Evolutionary conservation across 2,113 vertebrate species (phyloP).

Genomic region (Dunckerocampus dactyliophorus): DNA sequence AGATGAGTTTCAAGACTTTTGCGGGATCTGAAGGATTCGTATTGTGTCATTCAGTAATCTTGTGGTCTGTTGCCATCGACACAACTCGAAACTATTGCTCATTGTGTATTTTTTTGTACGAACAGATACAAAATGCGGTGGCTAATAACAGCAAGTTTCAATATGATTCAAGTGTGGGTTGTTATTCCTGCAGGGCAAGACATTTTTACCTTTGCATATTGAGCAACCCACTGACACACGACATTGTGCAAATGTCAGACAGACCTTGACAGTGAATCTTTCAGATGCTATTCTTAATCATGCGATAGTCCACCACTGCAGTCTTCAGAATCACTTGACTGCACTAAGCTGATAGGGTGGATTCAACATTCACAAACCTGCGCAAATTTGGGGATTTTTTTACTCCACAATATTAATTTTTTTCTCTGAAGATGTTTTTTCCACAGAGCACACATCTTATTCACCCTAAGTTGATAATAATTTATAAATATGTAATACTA

Average conservation of each 20-base stretch:
- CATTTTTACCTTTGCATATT: slow-evolving; percentile 31
- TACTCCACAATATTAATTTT: too few species aligned
- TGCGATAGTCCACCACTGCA: slow-evolving; percentile 49
- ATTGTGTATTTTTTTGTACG: slow-evolving; percentile 22
- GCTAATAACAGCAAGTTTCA: slow-evolving; percentile 53
- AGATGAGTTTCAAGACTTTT: too few species aligned
- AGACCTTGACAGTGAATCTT: slow-evolving; percentile 51
- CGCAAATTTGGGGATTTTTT: too few species aligned
- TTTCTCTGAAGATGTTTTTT: too few species aligned
- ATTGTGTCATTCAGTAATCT: slow-evolving; percentile 5
- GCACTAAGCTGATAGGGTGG: slow-evolving; percentile 30
- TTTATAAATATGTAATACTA: too few species aligned
- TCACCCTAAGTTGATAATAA: too few species aligned
- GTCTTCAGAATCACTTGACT: slow-evolving; percentile 58
- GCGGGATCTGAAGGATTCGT: too few species aligned
- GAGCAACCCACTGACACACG: slow-evolving; percentile 40
- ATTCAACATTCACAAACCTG: background rate
- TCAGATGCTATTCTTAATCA: slow-evolving; percentile 58
- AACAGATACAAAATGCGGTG: slow-evolving; percentile 15
- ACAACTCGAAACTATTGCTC: slow-evolving; percentile 16
- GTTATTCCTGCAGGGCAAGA: slow-evolving; percentile 10
- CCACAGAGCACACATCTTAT: too few species aligned
- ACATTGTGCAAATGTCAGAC: slow-evolving; percentile 55
- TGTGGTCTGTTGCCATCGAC: slow-evolving; percentile 31
- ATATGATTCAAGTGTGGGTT: slow-evolving; percentile 42